Base-by-base conservation (phyloP, 2,797 vertebrate genomes). In the Gymnodraco acuticeps region DNA sequence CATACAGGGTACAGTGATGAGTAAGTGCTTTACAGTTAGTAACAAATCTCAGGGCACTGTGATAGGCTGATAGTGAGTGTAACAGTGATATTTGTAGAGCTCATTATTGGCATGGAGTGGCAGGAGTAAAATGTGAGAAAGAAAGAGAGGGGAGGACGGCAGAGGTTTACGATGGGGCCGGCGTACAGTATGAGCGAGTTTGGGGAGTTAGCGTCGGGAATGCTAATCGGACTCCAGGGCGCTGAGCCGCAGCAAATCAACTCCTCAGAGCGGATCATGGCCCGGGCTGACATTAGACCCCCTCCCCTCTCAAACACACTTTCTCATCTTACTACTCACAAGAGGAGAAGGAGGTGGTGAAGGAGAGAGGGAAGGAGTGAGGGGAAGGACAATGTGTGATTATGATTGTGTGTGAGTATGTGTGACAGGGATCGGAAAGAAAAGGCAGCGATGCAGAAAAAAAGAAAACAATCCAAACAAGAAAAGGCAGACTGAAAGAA, bases 181-280 rank as follows among this genome's bases (percentile, higher is more conserved):
- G 14, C 46, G 48, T 90, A 93, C 89, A 82, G 84, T 91, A 82
- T 54, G 70, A 90, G 85, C 85, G 83, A 86, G 77, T 27, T 27
- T 64, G 85, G 84, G 64, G 86, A 87, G 89, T 88, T 92, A 76
- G 83, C 77, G 58, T 73, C 61, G 23, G 33, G 89, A 91, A 94
- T 91, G 89, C 88, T 90, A 94, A 94, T 93, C 90, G 83, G 85
- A 87, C 90, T 90, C 86, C 68, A 62, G 84, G 86, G 92, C 78
- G 73, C 87, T 87, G 93, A 92, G 91, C 86, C 67, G 78, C 84
- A 87, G 87, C 91, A 90, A 91, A 94, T 94, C 93, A 94, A 93
- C 91, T 91, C 87, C 89, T 89, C 82, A 73, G 88, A 93, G 90
- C 68, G 31, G 87, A 93, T 93, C 91, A 90, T 68, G 90, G 88